Evolutionary conservation across 1,140 invertebrate species (phyloP).

Genomic region (Probaryconus sp.): DNA sequence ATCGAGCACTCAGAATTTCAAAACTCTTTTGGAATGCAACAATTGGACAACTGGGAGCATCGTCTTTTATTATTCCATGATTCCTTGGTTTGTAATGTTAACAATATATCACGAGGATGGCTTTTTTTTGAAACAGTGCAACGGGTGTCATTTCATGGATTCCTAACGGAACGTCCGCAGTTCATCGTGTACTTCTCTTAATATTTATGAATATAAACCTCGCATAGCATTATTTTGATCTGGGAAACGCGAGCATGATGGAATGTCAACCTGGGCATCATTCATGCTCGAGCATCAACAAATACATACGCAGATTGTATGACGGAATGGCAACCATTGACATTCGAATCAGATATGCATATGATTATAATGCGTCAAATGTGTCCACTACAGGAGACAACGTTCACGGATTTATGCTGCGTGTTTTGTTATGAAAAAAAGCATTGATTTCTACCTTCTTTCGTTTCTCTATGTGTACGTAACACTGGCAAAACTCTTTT

Average conservation of each 20-base stretch:
- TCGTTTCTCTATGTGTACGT: constrained; percentile 24
- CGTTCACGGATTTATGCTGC: constrained; percentile 52
- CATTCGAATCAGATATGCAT: constrained; percentile 75
- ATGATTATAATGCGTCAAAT: constrained; percentile 71
- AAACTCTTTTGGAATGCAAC: constrained; percentile 37
- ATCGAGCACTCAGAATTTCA: constrained; percentile 44
- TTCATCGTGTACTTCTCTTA: constrained; percentile 56
- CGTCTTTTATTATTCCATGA: constrained; percentile 66
- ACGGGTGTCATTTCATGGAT: constrained; percentile 69
- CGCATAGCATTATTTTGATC: constrained; percentile 77
- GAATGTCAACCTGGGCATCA: constrained; percentile 68
- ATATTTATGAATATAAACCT: constrained; percentile 77
- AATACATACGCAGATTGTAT: constrained; percentile 58
- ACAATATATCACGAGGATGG: constrained; percentile 72
- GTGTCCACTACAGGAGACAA: constrained; percentile 53
- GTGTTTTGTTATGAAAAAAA: constrained; percentile 57
- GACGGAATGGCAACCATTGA: constrained; percentile 61
- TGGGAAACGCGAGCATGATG: constrained; percentile 77
- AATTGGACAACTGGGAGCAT: constrained; percentile 27
- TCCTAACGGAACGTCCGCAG: constrained; percentile 68
- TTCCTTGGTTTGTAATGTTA: constrained; percentile 62
- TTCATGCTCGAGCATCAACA: constrained; percentile 69
- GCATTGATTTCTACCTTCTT: constrained; percentile 52
- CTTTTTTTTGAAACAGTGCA: constrained; percentile 67
- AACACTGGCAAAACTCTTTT: constrained; percentile 11